These are phyloP conservation scores for Drosophila santomea DNA, from an alignment of 1,140 invertebrate genomes.

Conservation along the genomic window DNA sequence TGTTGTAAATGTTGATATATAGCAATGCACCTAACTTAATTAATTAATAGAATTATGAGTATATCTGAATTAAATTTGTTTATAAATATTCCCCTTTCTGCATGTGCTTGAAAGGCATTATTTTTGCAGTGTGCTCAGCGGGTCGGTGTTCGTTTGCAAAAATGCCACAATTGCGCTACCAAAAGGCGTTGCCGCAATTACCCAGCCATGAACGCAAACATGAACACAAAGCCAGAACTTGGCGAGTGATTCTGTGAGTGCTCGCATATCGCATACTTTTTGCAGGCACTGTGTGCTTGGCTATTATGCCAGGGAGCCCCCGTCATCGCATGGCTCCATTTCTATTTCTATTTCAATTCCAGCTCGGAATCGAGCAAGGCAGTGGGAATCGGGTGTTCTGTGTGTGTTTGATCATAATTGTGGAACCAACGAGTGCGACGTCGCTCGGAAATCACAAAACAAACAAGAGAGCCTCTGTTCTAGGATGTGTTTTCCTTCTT, in stretches of 20 bases:
- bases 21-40: too few relatives aligned
- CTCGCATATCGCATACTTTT: conserved; percentile 59
- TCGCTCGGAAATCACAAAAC: conserved; percentile 43
- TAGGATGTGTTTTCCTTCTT: conserved; percentile 18
- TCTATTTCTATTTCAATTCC: conserved; percentile 70
- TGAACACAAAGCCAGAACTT: conserved; percentile 17
- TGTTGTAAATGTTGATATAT: not conserved
- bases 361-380: conserved; percentile 33
- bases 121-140: not conserved
- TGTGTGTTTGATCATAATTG: conserved; percentile 70
- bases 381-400: not conserved
- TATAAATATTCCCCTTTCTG: too few relatives aligned
- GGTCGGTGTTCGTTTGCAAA: conserved; percentile 14
- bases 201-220: conserved; percentile 45
- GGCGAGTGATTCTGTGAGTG: conserved; percentile 34
- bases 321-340: conserved; percentile 68
- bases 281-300: conserved; percentile 48
- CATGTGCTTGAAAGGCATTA: not conserved
- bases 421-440: conserved; percentile 42
- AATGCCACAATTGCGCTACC: conserved; percentile 67
- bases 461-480: conserved; percentile 50
- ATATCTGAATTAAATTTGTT: too few relatives aligned
- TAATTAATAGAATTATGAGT: not conserved
- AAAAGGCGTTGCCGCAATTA: conserved; percentile 78
- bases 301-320: conserved; percentile 52